Percentiles rank a stretch among this genome's conserved stretches.
Conservation (phyloP, 2,797 vertebrate species). For the Petrocephalus schoutedeni region DNA sequence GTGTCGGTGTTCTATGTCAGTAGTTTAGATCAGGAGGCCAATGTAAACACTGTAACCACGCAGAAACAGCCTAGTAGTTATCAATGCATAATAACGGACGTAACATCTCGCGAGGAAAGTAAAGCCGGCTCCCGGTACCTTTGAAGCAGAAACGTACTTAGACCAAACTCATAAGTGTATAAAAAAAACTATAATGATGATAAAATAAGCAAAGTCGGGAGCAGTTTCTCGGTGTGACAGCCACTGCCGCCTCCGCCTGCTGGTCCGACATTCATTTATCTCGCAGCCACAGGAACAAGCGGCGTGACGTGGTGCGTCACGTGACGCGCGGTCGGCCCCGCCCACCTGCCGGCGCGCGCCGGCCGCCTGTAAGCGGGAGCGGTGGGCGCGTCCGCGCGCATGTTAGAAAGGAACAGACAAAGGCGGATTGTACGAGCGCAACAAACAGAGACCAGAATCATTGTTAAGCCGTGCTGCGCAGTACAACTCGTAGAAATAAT, state of each 20-base stretch:
- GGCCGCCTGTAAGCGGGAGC: not conserved
- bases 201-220: not conserved
- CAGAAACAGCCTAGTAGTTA: not conserved
- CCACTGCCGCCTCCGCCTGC: not conserved
- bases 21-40: not conserved
- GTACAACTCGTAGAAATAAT: not conserved
- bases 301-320: not conserved
- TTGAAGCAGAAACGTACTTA: not conserved
- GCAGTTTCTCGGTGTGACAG: not conserved
- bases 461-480: not conserved
- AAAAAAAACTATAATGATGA: not conserved
- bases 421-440: no score
- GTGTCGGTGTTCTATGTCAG: not conserved
- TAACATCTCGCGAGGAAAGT: not conserved
- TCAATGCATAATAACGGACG: not conserved
- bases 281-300: not conserved
- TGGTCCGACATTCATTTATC: not conserved
- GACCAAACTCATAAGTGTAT: not conserved
- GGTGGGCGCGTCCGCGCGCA: not conserved
- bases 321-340: not conserved
- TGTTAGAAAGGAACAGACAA: not conserved
- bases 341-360: constrained; percentile 1
- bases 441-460: not conserved
- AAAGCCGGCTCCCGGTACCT: not conserved
- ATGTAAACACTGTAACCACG: not conserved